Evolutionary conservation across 2,888 invertebrate genomes (phyloP).

Genomic region (Apamea epomidion): DNA sequence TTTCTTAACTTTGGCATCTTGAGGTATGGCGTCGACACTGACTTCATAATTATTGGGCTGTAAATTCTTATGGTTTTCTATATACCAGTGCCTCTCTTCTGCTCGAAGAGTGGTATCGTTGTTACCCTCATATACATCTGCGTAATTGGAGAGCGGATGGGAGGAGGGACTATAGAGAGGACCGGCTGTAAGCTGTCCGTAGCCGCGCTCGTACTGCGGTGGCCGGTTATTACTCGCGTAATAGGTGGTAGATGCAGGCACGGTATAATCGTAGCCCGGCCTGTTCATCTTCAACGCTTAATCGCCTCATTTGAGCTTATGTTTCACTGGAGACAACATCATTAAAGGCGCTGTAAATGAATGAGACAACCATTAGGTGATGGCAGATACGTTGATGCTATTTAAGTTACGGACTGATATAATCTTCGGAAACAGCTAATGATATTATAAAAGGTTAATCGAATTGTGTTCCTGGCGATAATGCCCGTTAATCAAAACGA

Average conservation of each 20-base stretch:
- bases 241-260: slow-evolving; percentile 87
- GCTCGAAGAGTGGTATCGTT: slow-evolving; percentile 89
- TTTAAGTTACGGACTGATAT: slow-evolving; percentile 66
- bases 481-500: slow-evolving; percentile 56
- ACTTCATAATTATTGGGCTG: slow-evolving; percentile 82
- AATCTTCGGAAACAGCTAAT: slow-evolving; percentile 47
- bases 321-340: slow-evolving; percentile 76
- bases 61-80: slow-evolving; percentile 88
- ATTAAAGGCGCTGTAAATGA: slow-evolving; percentile 71
- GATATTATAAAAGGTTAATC: slow-evolving; percentile 60
- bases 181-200: slow-evolving; percentile 84
- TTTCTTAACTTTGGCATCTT: slow-evolving; percentile 88
- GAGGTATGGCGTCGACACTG: slow-evolving; percentile 80
- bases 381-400: slow-evolving; percentile 75
- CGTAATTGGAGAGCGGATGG: slow-evolving; percentile 87
- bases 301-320: slow-evolving; percentile 88
- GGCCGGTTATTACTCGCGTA: slow-evolving; percentile 86
- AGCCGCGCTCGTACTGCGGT: slow-evolving; percentile 87
- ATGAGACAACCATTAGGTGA: slow-evolving; percentile 61
- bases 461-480: slow-evolving; percentile 43
- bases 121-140: slow-evolving; percentile 89
- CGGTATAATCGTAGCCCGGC: slow-evolving; percentile 89
- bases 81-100: slow-evolving; percentile 89
- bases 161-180: slow-evolving; percentile 86
- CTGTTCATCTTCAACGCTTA: slow-evolving; percentile 89